phyloP scores from a whole-genome alignment of 2,113 vertebrate genomes.

The Stegostoma tigrinum region DNA sequence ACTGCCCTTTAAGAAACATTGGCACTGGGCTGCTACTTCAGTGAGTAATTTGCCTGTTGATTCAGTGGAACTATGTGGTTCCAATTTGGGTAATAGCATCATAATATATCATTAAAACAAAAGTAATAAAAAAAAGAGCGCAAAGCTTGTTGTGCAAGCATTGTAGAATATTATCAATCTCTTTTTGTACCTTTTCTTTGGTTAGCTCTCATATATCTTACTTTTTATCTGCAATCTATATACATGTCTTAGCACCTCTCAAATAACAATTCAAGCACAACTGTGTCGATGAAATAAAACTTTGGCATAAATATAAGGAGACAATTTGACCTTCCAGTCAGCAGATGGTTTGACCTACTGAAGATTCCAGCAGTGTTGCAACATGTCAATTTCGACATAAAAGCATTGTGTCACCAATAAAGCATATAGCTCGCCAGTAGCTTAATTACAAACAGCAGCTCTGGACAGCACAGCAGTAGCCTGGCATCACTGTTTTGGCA shows the following conservation, averaged over 20 bases:
- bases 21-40: too few relatives aligned
- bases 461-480: background rate
- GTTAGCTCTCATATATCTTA: background rate
- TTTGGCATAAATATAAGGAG: background rate
- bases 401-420: background rate
- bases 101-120: too few relatives aligned
- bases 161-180: background rate
- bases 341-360: constrained; percentile 9
- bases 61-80: too few relatives aligned
- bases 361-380: constrained; percentile 16
- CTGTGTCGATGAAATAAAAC: background rate
- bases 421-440: constrained; percentile 10
- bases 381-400: background rate
- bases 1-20: too few relatives aligned
- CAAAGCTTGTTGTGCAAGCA: too few relatives aligned
- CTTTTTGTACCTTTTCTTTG: background rate
- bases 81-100: too few relatives aligned
- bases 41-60: too few relatives aligned
- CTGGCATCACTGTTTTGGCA: constrained; percentile 11
- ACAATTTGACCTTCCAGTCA: constrained; percentile 22
- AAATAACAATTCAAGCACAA: background rate
- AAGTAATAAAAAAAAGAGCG: too few relatives aligned
- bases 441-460: constrained; percentile 18
- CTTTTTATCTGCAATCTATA: background rate
- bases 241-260: background rate